These are phyloP conservation scores for Eleginops maclovinus DNA, from an alignment of 2,113 vertebrate genomes.

Conservation along the genomic window DNA sequence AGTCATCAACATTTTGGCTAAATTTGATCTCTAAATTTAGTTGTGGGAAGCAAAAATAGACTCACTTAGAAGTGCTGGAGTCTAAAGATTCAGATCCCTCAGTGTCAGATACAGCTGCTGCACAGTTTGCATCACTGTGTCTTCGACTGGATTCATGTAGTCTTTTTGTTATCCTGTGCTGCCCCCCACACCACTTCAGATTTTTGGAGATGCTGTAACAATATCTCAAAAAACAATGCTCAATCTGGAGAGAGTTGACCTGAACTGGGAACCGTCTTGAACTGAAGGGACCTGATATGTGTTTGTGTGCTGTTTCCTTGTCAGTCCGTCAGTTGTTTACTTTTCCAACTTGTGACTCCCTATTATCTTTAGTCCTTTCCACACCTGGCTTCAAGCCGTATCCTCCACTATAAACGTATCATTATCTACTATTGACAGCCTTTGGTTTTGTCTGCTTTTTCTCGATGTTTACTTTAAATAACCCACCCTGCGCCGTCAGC, in stretches of 20 bases:
- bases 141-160: slow-evolving; percentile 10
- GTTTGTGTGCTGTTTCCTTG: slow-evolving; percentile 17
- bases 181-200: not conserved
- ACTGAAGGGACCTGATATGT: not conserved
- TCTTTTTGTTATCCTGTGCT: slow-evolving; percentile 13
- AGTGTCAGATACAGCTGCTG: slow-evolving; percentile 46
- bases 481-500: not conserved
- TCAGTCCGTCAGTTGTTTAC: slow-evolving; percentile 55
- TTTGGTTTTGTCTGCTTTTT: slow-evolving; percentile 20
- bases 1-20: slow-evolving; percentile 50
- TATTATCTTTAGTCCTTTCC: slow-evolving; percentile 43
- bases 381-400: slow-evolving; percentile 63
- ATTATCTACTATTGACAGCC: slow-evolving; percentile 26
- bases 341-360: slow-evolving; percentile 40
- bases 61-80: slow-evolving; percentile 44
- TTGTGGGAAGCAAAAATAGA: slow-evolving; percentile 56
- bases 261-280: not conserved
- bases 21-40: slow-evolving; percentile 64
- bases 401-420: slow-evolving; percentile 18
- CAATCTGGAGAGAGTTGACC: slow-evolving; percentile 15
- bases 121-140: slow-evolving; percentile 24
- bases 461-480: slow-evolving; percentile 21
- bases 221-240: not conserved
- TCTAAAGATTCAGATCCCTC: slow-evolving; percentile 29
- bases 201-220: not conserved